phyloP scores from a whole-genome alignment of 2,797 vertebrate genomes.

The Sebastes trivittatus region DNA sequence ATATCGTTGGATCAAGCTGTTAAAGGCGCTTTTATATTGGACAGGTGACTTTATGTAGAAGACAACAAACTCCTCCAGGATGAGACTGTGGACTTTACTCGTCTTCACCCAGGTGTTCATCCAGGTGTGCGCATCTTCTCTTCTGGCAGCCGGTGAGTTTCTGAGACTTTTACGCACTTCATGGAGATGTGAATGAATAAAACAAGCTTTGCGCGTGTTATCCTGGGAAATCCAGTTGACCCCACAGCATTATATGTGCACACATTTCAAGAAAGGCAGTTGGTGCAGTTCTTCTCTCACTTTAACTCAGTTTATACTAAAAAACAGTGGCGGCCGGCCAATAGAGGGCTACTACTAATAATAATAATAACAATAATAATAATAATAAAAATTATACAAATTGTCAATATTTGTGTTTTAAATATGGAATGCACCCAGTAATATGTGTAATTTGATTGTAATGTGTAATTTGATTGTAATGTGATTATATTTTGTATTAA shows the following conservation, averaged over 20 bases:
- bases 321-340: too few relatives aligned
- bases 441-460: too few relatives aligned
- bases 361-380: too few relatives aligned
- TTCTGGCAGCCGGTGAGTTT: constrained; percentile 68
- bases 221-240: not conserved
- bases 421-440: too few relatives aligned
- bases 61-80: constrained; percentile 35
- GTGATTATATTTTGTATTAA: too few relatives aligned
- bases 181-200: not conserved
- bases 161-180: not conserved
- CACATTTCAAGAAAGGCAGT: not conserved
- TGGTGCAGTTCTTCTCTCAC: too few relatives aligned
- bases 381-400: too few relatives aligned
- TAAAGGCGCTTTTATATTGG: not conserved
- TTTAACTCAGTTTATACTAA: too few relatives aligned
- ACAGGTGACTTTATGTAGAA: constrained; percentile 19
- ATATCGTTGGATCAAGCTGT: not conserved
- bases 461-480: too few relatives aligned
- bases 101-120: constrained; percentile 51
- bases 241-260: not conserved
- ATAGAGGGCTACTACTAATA: too few relatives aligned
- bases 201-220: not conserved
- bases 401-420: too few relatives aligned
- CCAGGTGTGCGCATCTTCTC: constrained; percentile 55
- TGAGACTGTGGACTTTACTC: constrained; percentile 65